These are phyloP conservation scores for Anarsia innoxiella DNA, from an alignment of 2,888 invertebrate species.

Conservation along the genomic window DNA sequence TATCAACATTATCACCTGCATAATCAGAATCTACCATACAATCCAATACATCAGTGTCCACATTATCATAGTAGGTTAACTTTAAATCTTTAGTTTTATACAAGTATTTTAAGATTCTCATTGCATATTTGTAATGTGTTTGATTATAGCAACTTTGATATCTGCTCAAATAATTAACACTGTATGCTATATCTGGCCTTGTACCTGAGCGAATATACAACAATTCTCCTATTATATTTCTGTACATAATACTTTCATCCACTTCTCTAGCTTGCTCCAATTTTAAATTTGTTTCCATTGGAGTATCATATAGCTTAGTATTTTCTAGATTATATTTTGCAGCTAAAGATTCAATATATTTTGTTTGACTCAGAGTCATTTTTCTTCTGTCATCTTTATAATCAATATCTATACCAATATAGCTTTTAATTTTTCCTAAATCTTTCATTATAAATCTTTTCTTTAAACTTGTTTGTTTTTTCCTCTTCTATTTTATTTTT, in stretches of 20 bases:
- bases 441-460: constrained; percentile 29
- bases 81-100: constrained; percentile 18
- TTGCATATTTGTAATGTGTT: constrained; percentile 16
- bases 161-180: constrained; percentile 28
- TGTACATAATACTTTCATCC: constrained; percentile 14
- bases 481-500: constrained; percentile 17
- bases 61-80: constrained; percentile 21
- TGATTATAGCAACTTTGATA: constrained; percentile 16
- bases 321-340: constrained; percentile 22
- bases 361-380: constrained; percentile 26
- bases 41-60: constrained; percentile 20
- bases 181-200: constrained; percentile 18
- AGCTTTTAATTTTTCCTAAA: constrained; percentile 27
- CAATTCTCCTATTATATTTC: constrained; percentile 17
- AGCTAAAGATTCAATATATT: constrained; percentile 24
- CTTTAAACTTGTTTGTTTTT: constrained; percentile 22
- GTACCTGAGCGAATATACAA: constrained; percentile 16
- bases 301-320: constrained; percentile 21
- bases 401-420: constrained; percentile 33
- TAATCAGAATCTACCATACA: constrained; percentile 34
- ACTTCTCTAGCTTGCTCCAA: constrained; percentile 18
- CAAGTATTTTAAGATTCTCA: constrained; percentile 22
- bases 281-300: constrained; percentile 16
- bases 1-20: constrained; percentile 28
- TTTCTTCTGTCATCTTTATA: constrained; percentile 21